Evolutionary conservation across 92 coral and sea anemone genomes (phyloP), one percentile per base, ranked within the genome.

Genomic region (Palythoa grandis): DNA sequence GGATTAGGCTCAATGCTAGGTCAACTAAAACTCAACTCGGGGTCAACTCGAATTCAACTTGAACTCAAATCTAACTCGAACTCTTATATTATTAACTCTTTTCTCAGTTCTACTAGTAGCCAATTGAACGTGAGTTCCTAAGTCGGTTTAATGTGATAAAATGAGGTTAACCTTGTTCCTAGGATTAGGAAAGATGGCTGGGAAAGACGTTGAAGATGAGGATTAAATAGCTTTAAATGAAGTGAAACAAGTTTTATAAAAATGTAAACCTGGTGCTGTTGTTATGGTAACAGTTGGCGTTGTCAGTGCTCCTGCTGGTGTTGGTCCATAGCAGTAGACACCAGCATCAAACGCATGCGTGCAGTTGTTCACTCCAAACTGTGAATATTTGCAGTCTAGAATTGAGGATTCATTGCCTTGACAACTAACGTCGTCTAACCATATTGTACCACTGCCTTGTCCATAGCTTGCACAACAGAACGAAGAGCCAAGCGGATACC

Each of bases 401-500:
- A 80, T 47, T 66, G 85, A 80, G 10, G 85, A 65, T 7, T 80
- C 85, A 22, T 66, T 80, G 24, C 85, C 85, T 13, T 80, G 74
- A 43, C 85, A 80, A 66, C 23, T 22, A 54, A 80, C 85, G 14
- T 80, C 65, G 14, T 65, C 73, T 22, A 80, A 3, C 85, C 85
- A 80, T 80, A 80, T 80, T 15, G 47, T 43, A 47, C 50, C 63
- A 11, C n/a, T 47, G 9, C 85, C 85, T 43, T 70, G 40, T 40
- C 85, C 85, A 60, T 80, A 80, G 22, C 85, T 80, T 70, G 85
- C 56, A 66, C 85, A 80, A 35, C 85, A 80, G 48, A 65, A 80
- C 1, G 85, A 63, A 22, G 23, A 43, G 11, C 85, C 85, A 14
- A 66, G 20, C 48, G 85, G 85, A n/a, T 80, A 80, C 15, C 85